These are phyloP conservation scores for Elymnias hypermnestra DNA, from an alignment of 1,140 invertebrate genomes.

Conservation along the genomic window DNA sequence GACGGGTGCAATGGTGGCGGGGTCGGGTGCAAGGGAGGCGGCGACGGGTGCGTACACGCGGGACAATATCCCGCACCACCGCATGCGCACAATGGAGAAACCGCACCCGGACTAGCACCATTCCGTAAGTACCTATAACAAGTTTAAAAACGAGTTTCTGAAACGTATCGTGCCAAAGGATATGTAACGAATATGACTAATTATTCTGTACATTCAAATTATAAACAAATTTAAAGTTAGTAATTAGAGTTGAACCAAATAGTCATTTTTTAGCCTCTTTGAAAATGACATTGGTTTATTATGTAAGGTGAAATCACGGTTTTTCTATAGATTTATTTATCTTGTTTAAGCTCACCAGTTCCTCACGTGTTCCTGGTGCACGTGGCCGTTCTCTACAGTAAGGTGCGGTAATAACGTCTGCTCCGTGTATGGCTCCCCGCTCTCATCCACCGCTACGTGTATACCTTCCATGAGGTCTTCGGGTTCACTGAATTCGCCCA, in stretches of 20 bases:
- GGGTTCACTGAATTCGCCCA: conserved; percentile 85
- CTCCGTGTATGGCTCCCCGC: conserved; percentile 39
- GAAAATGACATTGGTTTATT: too few species aligned
- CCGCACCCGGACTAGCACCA: conserved; percentile 7
- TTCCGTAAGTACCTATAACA: conserved; percentile 37
- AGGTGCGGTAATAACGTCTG: conserved; percentile 55
- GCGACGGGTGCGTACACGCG: conserved; percentile 26
- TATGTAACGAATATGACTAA: too few species aligned
- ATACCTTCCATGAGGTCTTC: conserved; percentile 91
- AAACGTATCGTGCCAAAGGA: too few species aligned
- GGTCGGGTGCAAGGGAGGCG: too few species aligned
- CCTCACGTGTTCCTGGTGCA: conserved; percentile 60
- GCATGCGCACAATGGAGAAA: conserved; percentile 23
- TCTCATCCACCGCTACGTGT: conserved; percentile 79
- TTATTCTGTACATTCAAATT: too few species aligned
- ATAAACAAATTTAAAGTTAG: too few species aligned
- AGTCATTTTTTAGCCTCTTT: too few species aligned
- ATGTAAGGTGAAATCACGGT: too few species aligned
- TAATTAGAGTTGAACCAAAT: too few species aligned
- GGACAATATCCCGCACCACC: conserved; percentile 32
- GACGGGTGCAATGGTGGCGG: too few species aligned
- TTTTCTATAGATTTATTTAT: too few species aligned
- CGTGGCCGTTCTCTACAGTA: conserved; percentile 63
- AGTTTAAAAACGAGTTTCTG: too few species aligned
- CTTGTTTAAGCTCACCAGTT: conserved; percentile 49